Base-by-base conservation (phyloP, 2,888 invertebrate genomes). In the Agrochola circellaris region DNA sequence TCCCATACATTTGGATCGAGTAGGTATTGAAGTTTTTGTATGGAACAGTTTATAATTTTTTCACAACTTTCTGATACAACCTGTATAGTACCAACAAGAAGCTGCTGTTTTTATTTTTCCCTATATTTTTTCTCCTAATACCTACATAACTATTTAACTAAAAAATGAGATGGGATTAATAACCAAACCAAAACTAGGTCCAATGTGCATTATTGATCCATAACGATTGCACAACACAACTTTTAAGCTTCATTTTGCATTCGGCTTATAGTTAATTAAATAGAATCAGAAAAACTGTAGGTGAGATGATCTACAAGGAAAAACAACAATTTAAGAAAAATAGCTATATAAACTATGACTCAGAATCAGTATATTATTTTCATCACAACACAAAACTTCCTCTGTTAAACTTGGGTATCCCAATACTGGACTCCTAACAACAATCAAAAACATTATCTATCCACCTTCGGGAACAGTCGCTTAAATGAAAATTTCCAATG, bases 221-320 rank as follows among this genome's bases (percentile, higher is more conserved):
- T 58, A 26, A 64, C 1, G 30, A 51, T 38, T 30, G 72, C 48
- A 65, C 23, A 42, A 15, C 48, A 65, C 23, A 42, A 11, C 8
- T 56, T 71, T 20, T 48, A 48, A 13, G 26, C 26, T 45, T 60
- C 15, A 30, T 76, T 34, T 54, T 68, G 23, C 7, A 30, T 67
- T 54, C 23, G 6, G 17, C n/a, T 76, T 23, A 38, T 45, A 20
- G 8, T 62, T 20, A 56, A 78, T 77, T 77, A 11, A 79, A 38
- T 48, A 56, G 51, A n/a, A 17, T 58, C 26, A 54, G 15, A 79
- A 79, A 79, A 77, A 66, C 7, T 26, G 23, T n/a, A 51, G n/a
- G 17, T 65, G 34, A 75, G 8, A 38, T 56, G 58, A 56, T 61
- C n/a, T 3, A 13, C 0, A 26, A 26, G 20, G 17, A 38, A 34